These are phyloP conservation scores for Drosophila eohydei DNA, from an alignment of 2,888 invertebrate genomes.

Conservation along the genomic window DNA sequence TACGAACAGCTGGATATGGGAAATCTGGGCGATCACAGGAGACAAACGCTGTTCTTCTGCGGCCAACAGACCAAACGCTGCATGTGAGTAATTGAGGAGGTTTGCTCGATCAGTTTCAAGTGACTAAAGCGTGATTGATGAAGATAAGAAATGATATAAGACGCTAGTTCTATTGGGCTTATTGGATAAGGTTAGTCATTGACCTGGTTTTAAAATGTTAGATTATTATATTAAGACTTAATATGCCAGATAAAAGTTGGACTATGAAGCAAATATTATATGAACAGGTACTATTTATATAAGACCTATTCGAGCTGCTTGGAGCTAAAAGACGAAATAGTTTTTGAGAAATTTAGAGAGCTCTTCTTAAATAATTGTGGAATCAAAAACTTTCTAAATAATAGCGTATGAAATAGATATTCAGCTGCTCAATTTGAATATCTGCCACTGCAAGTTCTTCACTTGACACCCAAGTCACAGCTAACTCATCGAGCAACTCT, in stretches of 20 bases:
- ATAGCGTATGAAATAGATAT: no score
- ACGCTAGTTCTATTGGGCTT: not conserved
- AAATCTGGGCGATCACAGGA: conserved; percentile 93
- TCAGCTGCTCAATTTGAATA: not conserved
- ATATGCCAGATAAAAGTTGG: no score
- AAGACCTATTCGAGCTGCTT: not conserved
- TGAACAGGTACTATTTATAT: no score
- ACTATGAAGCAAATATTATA: no score
- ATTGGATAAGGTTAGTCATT: not conserved
- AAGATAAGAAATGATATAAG: not conserved
- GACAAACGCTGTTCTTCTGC: conserved; percentile 93
- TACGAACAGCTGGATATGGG: conserved; percentile 90
- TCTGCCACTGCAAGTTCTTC: not conserved
- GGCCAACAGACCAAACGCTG: conserved; percentile 88
- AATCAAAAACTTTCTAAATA: no score
- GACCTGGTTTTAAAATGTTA: no score
- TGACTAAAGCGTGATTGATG: not conserved
- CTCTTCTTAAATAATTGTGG: no score
- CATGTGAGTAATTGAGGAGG: conserved; percentile 88
- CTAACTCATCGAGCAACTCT: conserved; percentile 36
- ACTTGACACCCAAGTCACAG: not conserved
- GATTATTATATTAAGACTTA: no score
- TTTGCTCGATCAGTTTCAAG: conserved; percentile 26
- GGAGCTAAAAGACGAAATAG: no score
- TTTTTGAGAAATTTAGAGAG: no score